A percentile compares a stretch with the other conserved stretches of the same genome.
These are phyloP conservation scores for Meteorus cinctellus DNA, from an alignment of 2,888 invertebrate genomes.

Conservation along the genomic window DNA sequence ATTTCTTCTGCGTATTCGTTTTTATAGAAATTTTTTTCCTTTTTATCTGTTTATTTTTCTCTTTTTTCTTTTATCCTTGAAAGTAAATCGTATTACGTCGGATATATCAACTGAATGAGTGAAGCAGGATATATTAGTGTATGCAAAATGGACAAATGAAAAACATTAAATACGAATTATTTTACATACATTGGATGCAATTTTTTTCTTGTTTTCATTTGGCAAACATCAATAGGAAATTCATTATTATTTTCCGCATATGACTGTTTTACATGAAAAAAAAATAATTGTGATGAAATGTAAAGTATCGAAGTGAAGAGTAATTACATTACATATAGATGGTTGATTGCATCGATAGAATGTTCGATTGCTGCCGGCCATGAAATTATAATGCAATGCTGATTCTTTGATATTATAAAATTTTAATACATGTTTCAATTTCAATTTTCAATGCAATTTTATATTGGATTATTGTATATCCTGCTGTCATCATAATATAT, in stretches of 20 bases:
- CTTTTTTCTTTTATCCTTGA: too few relatives aligned
- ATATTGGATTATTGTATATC: background rate
- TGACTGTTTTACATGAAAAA: background rate
- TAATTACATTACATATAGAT: background rate
- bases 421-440: background rate
- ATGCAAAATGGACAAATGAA: background rate
- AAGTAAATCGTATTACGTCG: too few relatives aligned
- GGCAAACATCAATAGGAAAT: background rate
- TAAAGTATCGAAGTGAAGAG: background rate
- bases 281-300: background rate
- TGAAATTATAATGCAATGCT: background rate
- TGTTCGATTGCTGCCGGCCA: background rate
- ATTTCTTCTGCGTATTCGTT: too few relatives aligned
- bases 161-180: background rate
- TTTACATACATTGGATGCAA: background rate
- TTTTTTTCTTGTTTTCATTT: background rate
- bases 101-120: too few relatives aligned
- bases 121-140: too few relatives aligned
- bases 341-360: background rate
- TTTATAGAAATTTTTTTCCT: too few relatives aligned
- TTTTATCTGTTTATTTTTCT: too few relatives aligned
- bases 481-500: background rate
- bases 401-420: background rate
- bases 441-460: background rate
- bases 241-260: background rate